Evolutionary conservation across 1,140 invertebrate genomes (phyloP), one percentile per base, ranked within the genome.

Genomic region (Drosophila elegans): DNA sequence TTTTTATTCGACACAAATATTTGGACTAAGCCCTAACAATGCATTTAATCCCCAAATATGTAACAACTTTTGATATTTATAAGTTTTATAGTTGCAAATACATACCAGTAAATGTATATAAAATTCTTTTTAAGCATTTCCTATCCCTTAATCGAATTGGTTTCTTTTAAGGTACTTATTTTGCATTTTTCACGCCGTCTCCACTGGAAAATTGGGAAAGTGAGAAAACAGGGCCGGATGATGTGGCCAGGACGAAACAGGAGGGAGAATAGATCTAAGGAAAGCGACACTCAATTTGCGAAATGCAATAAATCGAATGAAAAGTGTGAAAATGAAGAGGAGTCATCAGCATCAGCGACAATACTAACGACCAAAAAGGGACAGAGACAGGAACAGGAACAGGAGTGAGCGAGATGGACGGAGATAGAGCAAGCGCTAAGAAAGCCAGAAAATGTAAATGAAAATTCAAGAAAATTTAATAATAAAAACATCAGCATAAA

Each of bases 401-500:
- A 16, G 54, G 42, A 42, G 34, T 21, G 34, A 36, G 25, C n/a
- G 21, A 7, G n/a, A 3, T 45, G 16, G 16, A 27, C 9, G 3
- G 16, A 36, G 38, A 11, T 44, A 13, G 32, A 55, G 74, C 71
- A 12, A 54, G 49, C 72, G 61, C 68, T 76, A 69, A 69, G 71
- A 62, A 82, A 60, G 57, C 72, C 59, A 77, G 74, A 78, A 88
- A 88, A 88, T 88, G 84, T 88, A 89, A 88, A 88, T 89, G 84
- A 89, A 88, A 88, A 89, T 80, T 89, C 80, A 80, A 76, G 84
- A 71, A 88, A 88, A 88, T 88, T 83, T 88, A 88, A 88, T 88
- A 88, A 88, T 88, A 89, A 88, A 88, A 88, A 88, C 84, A 88
- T 88, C 84, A 88, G 84, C 84, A 88, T 88, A 89, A 88, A 88